These are phyloP conservation scores for Sisor rabdophorus DNA, from an alignment of 2,113 vertebrate species.

Conservation along the genomic window DNA sequence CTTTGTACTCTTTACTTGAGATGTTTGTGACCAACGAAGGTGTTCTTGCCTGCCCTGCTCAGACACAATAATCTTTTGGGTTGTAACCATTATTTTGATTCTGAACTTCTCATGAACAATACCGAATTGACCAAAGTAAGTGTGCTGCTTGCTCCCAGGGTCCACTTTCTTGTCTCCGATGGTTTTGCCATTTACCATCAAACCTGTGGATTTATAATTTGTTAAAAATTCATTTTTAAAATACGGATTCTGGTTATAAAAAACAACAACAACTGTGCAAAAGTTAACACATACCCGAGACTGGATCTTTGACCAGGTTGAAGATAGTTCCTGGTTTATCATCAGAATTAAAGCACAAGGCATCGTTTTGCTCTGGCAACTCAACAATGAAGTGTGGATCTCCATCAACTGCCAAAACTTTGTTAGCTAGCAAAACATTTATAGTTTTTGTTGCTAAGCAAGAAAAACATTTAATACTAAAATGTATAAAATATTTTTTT, in stretches of 20 bases:
- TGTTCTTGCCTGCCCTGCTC: constrained; percentile 59
- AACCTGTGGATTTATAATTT: constrained; percentile 64
- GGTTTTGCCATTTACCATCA: constrained; percentile 84
- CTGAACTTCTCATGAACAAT: constrained; percentile 71
- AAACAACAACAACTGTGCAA: too few species aligned
- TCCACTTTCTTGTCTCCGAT: constrained; percentile 79
- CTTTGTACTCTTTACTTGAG: constrained; percentile 69
- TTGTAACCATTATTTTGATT: constrained; percentile 77
- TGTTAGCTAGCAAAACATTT: neutral
- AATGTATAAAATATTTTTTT: neutral
- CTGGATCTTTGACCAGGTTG: constrained; percentile 78
- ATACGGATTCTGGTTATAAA: neutral
- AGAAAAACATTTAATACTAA: neutral
- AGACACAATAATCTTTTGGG: constrained; percentile 72
- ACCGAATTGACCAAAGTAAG: constrained; percentile 87
- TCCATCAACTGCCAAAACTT: constrained; percentile 69
- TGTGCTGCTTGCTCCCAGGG: constrained; percentile 67
- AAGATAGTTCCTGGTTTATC: constrained; percentile 81
- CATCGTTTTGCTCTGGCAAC: constrained; percentile 74
- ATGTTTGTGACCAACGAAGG: constrained; percentile 78
- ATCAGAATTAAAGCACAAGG: constrained; percentile 90
- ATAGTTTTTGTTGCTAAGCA: neutral
- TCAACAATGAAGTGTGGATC: constrained; percentile 93
- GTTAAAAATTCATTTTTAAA: neutral
- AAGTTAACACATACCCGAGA: constrained; percentile 68